Conservation (phyloP, 2,113 vertebrate species). For the Takifugu bimaculatus region DNA sequence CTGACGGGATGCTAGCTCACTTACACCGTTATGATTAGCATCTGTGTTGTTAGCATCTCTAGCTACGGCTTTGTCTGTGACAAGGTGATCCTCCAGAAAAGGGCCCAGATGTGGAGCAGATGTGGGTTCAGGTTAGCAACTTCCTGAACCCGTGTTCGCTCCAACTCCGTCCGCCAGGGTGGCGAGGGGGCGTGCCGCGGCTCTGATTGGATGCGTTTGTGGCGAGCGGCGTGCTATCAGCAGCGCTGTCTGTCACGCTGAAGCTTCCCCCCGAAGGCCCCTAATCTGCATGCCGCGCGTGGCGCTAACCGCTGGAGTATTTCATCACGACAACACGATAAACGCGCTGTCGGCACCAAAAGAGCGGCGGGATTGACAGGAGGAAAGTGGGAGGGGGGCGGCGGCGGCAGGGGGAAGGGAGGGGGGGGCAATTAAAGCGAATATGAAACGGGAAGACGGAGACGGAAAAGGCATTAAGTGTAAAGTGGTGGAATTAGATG, state of each 20-base stretch:
- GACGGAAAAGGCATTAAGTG: slow-evolving; percentile 29
- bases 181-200: no score
- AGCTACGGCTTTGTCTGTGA: neutral
- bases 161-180: no score
- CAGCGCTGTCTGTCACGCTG: slow-evolving; percentile 28
- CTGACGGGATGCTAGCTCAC: no score
- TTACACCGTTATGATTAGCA: no score
- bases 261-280: slow-evolving; percentile 46
- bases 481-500: slow-evolving; percentile 32
- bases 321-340: slow-evolving; percentile 44
- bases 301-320: slow-evolving; percentile 45
- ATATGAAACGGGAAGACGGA: slow-evolving; percentile 30
- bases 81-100: neutral
- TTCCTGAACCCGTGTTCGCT: no score
- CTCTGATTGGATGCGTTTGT: slow-evolving; percentile 14
- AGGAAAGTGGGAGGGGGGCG: slow-evolving; percentile 2
- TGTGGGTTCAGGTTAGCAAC: no score
- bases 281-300: slow-evolving; percentile 53
- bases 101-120: no score
- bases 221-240: slow-evolving; percentile 35
- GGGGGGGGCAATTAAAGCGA: slow-evolving; percentile 20
- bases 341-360: slow-evolving; percentile 14
- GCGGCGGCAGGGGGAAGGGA: slow-evolving; percentile 6
- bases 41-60: no score
- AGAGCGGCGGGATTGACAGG: slow-evolving; percentile 11